Conservation (phyloP, 1,140 invertebrate species). For the Lepeophtheirus salmonis region DNA sequence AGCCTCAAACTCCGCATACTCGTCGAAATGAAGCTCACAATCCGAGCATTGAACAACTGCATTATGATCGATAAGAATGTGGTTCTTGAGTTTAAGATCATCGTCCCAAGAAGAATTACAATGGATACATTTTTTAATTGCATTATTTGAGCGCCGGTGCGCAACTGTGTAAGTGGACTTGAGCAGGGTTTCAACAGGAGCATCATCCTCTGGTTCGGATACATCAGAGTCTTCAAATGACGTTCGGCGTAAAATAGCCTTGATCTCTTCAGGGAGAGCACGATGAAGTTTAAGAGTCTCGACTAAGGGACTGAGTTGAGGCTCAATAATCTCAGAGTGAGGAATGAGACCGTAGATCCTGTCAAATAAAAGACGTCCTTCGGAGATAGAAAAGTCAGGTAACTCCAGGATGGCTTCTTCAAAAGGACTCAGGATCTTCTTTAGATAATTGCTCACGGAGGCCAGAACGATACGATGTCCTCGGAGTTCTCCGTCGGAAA, state of each 20-base stretch:
- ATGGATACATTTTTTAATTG: not conserved
- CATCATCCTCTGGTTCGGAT: not conserved
- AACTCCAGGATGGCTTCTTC: not conserved
- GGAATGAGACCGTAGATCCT: not conserved
- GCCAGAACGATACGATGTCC: not conserved
- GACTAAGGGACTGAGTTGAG: too few relatives aligned
- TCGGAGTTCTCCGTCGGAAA: not conserved
- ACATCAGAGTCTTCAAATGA: not conserved
- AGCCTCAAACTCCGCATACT: not conserved
- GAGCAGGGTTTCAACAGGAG: not conserved
- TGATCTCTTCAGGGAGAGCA: not conserved
- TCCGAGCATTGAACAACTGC: not conserved
- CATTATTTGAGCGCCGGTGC: not conserved
- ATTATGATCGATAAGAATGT: not conserved
- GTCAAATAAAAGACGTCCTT: not conserved
- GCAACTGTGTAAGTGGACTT: not conserved
- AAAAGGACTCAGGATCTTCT: not conserved
- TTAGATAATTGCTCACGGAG: not conserved
- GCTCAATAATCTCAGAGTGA: not conserved
- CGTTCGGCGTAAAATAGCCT: too few relatives aligned
- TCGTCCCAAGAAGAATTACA: not conserved
- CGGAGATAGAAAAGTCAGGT: not conserved
- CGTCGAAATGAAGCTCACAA: not conserved
- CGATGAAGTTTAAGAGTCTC: not conserved
- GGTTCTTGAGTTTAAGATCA: not conserved